These are phyloP conservation scores for Pseudomyrmex gracilis DNA, from an alignment of 1,140 invertebrate species.

Conservation along the genomic window DNA sequence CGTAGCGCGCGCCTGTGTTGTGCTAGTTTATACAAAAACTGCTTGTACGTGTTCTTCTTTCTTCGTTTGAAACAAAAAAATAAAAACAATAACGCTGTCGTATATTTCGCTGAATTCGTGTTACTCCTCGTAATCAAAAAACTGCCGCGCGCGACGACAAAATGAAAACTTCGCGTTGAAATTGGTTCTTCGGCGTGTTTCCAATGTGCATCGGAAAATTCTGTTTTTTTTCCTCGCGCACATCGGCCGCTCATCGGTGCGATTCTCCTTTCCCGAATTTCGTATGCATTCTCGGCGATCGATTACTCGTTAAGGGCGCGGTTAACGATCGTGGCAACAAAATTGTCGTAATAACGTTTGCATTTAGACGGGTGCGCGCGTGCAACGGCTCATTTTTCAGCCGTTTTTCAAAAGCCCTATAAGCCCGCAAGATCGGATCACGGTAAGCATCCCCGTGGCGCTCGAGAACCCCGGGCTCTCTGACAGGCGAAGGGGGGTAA, in stretches of 20 bases:
- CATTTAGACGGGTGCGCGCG: slow-evolving; percentile 37
- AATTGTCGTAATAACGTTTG: slow-evolving; percentile 59
- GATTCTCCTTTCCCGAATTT: slow-evolving; percentile 38
- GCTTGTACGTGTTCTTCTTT: no score
- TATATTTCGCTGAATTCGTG: slow-evolving; percentile 9
- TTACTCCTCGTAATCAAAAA: slow-evolving; percentile 14
- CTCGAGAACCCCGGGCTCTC: slow-evolving; percentile 60
- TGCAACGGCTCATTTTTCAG: slow-evolving; percentile 67
- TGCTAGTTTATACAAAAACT: no score
- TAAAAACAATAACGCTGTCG: background rate
- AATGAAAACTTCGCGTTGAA: slow-evolving; percentile 46
- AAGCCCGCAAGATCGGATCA: slow-evolving; percentile 66
- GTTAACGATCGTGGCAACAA: slow-evolving; percentile 46
- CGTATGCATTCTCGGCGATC: slow-evolving; percentile 50
- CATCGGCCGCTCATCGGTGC: slow-evolving; percentile 18
- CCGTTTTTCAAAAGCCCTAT: slow-evolving; percentile 69
- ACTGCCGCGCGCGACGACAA: slow-evolving; percentile 33
- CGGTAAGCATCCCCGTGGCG: slow-evolving; percentile 68
- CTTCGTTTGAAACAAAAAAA: no score
- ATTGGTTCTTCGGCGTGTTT: slow-evolving; percentile 47
- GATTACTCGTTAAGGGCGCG: slow-evolving; percentile 34
- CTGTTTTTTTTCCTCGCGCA: slow-evolving; percentile 44
- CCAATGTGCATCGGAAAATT: slow-evolving; percentile 35
- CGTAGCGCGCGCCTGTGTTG: no score
- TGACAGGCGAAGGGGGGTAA: slow-evolving; percentile 75